These are phyloP conservation scores for Timandra comae DNA, from an alignment of 2,888 invertebrate species.

Conservation along the genomic window DNA sequence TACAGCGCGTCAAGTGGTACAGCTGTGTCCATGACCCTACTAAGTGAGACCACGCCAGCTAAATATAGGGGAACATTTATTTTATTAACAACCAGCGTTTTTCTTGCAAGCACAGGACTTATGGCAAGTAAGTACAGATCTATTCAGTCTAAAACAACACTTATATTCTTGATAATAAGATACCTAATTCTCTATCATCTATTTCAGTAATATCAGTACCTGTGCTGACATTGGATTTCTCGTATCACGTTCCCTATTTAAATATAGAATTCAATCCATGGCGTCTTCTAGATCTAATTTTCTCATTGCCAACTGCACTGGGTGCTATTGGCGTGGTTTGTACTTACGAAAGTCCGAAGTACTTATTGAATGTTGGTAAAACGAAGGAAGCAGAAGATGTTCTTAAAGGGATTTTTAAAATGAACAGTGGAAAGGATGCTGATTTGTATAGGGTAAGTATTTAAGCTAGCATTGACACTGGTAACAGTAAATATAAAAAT, in stretches of 20 bases:
- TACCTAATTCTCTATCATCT: not conserved
- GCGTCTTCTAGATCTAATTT: conserved; percentile 81
- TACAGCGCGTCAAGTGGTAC: conserved; percentile 50
- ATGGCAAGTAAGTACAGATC: conserved; percentile 46
- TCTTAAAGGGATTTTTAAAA: conserved; percentile 40
- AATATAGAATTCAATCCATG: conserved; percentile 81
- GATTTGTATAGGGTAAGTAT: conserved; percentile 44
- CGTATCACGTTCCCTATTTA: conserved; percentile 55
- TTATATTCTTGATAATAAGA: not conserved
- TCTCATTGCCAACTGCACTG: conserved; percentile 78
- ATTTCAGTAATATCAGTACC: conserved; percentile 79
- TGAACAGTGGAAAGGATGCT: conserved; percentile 43
- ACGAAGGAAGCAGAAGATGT: conserved; percentile 72
- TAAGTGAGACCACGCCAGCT: conserved; percentile 45
- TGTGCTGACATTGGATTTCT: conserved; percentile 76
- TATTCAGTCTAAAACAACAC: not conserved
- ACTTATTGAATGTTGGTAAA: conserved; percentile 76
- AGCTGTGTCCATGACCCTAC: conserved; percentile 37
- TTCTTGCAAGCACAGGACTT: conserved; percentile 36
- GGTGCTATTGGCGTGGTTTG: conserved; percentile 73
- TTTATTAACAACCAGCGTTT: conserved; percentile 38
- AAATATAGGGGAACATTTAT: conserved; percentile 33
- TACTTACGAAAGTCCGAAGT: conserved; percentile 87
- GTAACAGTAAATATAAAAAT: no score
- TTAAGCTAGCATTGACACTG: no score